Conservation (phyloP, 2,113 vertebrate species). For the Nothoprocta pentlandii region DNA sequence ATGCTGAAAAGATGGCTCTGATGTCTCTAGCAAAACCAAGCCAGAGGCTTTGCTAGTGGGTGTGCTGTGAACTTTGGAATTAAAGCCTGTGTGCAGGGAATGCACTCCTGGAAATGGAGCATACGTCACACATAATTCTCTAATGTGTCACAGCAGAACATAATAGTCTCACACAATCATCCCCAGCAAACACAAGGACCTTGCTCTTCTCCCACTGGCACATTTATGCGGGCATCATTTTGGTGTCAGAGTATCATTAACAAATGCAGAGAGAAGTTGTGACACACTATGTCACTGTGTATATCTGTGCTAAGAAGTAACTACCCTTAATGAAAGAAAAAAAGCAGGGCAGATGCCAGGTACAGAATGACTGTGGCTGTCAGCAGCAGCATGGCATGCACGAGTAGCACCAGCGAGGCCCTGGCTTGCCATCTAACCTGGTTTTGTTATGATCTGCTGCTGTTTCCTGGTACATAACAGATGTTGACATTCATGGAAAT, state of each 20-base stretch:
- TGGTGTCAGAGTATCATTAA: background rate
- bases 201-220: background rate
- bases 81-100: background rate
- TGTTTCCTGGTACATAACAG: background rate
- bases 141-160: background rate
- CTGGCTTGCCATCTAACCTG: background rate
- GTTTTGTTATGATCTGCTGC: background rate
- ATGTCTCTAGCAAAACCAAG: background rate
- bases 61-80: background rate
- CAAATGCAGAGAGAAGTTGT: background rate
- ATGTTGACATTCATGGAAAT: background rate
- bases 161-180: background rate
- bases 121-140: background rate
- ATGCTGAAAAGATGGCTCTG: background rate
- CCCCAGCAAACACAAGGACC: background rate
- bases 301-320: background rate
- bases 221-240: background rate
- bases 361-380: background rate
- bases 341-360: background rate
- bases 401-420: accelerated
- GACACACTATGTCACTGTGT: background rate
- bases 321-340: background rate
- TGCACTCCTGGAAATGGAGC: background rate
- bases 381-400: accelerated
- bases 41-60: background rate